Evolutionary conservation across 2,113 vertebrate species (phyloP).

Genomic region (Anseranas semipalmata): DNA sequence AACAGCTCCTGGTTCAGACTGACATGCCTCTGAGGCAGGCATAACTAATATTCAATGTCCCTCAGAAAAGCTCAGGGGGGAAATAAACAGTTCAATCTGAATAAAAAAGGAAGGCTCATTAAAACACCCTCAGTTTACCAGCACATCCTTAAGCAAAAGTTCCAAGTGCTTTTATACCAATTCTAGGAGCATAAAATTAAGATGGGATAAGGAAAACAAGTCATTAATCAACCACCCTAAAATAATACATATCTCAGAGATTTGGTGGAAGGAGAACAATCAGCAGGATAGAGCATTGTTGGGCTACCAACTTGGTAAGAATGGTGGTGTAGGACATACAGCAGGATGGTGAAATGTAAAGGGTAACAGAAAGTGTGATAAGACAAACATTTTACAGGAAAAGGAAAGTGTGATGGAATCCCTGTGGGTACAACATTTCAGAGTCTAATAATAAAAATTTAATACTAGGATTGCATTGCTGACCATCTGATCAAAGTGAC

Average conservation of each 20-base stretch:
- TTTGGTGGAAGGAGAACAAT: neutral
- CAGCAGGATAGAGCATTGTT: neutral
- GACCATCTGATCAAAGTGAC: neutral
- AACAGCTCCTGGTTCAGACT: neutral
- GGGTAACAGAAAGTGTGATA: neutral
- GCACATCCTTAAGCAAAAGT: neutral
- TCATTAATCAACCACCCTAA: neutral
- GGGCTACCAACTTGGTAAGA: neutral
- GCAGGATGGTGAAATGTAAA: neutral
- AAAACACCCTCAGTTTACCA: neutral
- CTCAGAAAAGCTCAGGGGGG: neutral
- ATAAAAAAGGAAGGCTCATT: neutral
- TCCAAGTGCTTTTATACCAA: neutral
- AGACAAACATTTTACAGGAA: neutral
- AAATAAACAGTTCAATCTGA: neutral
- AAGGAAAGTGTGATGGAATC: neutral
- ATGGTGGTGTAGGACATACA: neutral
- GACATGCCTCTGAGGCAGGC: neutral
- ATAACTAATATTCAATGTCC: neutral
- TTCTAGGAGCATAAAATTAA: neutral
- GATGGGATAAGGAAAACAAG: neutral
- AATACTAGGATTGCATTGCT: neutral
- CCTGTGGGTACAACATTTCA: neutral
- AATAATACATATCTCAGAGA: neutral
- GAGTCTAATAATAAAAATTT: neutral